Percentiles rank a stretch among this genome's conserved stretches.
phyloP scores from a whole-genome alignment of 2,113 vertebrate genomes.

The Anguilla rostrata region DNA sequence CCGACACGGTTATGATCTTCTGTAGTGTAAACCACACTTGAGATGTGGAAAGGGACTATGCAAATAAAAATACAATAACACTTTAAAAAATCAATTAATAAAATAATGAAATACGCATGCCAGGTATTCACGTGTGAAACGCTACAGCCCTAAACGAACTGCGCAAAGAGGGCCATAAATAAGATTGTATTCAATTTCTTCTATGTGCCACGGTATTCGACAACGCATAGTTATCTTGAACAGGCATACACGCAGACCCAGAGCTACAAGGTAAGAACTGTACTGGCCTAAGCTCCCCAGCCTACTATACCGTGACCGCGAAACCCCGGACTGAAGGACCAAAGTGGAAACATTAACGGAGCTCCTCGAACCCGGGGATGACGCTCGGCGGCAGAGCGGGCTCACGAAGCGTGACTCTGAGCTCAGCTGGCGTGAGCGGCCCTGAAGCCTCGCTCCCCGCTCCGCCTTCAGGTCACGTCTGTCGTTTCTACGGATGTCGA shows the following conservation, averaged over 20 bases:
- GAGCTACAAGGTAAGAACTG: neutral
- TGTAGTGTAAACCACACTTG: too few relatives aligned
- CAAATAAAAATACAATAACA: too few relatives aligned
- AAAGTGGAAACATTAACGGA: too few relatives aligned
- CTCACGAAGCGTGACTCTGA: neutral
- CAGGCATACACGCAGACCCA: too few relatives aligned
- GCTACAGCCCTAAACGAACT: too few relatives aligned
- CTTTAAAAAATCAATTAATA: too few relatives aligned
- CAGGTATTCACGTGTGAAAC: too few relatives aligned
- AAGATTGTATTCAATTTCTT: neutral
- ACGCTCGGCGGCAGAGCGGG: neutral
- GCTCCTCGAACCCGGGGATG: neutral
- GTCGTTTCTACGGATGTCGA: neutral
- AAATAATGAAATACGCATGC: too few relatives aligned
- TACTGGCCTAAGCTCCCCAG: neutral
- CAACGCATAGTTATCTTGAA: neutral
- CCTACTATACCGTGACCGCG: neutral
- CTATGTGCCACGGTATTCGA: neutral
- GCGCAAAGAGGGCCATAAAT: too few relatives aligned
- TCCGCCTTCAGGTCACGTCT: neutral
- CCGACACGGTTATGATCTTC: too few relatives aligned
- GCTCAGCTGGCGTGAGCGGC: too few relatives aligned
- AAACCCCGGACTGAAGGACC: neutral
- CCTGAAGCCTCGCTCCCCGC: neutral
- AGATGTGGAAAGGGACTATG: too few relatives aligned